Base-by-base conservation (phyloP, 2,797 vertebrate genomes). In the Artibeus lituratus region DNA sequence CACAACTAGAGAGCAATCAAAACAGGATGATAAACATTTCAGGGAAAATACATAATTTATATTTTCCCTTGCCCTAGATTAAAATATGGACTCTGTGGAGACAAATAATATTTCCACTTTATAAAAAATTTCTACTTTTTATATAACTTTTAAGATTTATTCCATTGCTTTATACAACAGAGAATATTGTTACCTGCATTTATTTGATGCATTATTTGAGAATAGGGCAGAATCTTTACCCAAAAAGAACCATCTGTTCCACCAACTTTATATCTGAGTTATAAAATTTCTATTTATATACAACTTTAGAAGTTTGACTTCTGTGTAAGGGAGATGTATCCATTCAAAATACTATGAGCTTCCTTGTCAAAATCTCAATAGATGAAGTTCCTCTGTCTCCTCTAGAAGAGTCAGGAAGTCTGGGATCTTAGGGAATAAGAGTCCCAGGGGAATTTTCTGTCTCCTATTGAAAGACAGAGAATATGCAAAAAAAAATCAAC, bases 71-170 rank as follows among this genome's bases (percentile, higher is more conserved):
- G 67, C 26, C 65, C 18, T 82, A 22, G 35, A 91, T 67, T 93
- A 95, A 94, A 92, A 82, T 16, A 84, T 55, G 92, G 47, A 89
- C 21, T 84, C 62, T 53, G 12, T 44, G 42, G 51, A 89, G 32
- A 76, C 7, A 91, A 94, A 92, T n/a, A 57, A 80, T 84, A 93
- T 81, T 85, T 90, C 12, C 76, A 32, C 7, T 67, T 87, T 47
- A 21, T 53, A 21, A 53, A 21, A 53, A 53, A 93, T 81, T 82
- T 87, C 12, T 83, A 32, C 7, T 67, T 87, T 47, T 91, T 55
- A 87, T 44, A 51, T 85, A 65, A 89, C 3, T 91, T 89, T n/a
- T 22, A 53, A 73, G 37, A 91, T 35, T 81, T 94, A 39, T 74
- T 55, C 49, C 1, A 81, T 29, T 57, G 10, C 44, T n/a, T 91